Percentiles rank a stretch among this genome's conserved stretches.
Evolutionary conservation across 2,888 invertebrate species (phyloP).

Genomic region (Podabrus alpinus): DNA sequence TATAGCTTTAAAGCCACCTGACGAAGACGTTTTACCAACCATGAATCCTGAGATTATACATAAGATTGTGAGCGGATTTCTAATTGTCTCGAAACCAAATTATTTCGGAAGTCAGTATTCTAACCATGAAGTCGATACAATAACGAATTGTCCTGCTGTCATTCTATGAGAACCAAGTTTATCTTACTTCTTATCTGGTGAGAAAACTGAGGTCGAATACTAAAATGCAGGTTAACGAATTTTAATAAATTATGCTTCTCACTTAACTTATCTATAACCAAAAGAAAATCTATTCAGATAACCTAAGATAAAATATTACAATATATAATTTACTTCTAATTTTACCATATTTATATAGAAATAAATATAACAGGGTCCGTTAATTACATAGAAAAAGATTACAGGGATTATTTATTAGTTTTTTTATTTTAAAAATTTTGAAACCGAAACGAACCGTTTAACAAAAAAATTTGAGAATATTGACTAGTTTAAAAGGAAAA

Average conservation of each 20-base stretch:
- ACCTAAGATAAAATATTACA: neutral
- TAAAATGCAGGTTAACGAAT: neutral
- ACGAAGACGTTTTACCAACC: slow-evolving; percentile 45
- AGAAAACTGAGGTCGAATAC: slow-evolving; percentile 24
- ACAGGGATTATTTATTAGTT: too few relatives aligned
- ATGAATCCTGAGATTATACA: slow-evolving; percentile 52
- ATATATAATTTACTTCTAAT: too few relatives aligned
- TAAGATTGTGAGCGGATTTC: slow-evolving; percentile 44
- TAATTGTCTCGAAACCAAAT: slow-evolving; percentile 34
- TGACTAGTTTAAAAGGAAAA: too few relatives aligned
- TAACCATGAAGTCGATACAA: slow-evolving; percentile 27
- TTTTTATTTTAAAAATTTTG: too few relatives aligned
- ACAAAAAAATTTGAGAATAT: too few relatives aligned
- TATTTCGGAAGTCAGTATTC: slow-evolving; percentile 21
- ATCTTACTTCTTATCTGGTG: slow-evolving; percentile 28
- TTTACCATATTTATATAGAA: neutral
- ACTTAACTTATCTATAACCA: neutral
- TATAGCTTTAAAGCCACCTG: slow-evolving; percentile 47
- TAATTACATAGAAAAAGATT: too few relatives aligned
- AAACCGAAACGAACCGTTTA: too few relatives aligned
- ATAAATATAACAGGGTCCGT: neutral
- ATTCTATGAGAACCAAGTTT: slow-evolving; percentile 20
- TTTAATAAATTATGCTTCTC: neutral
- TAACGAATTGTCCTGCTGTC: slow-evolving; percentile 34
- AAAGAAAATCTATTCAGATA: neutral